Base-by-base conservation (phyloP, 1,140 invertebrate genomes). In the Alviniconcha marisindica region DNA sequence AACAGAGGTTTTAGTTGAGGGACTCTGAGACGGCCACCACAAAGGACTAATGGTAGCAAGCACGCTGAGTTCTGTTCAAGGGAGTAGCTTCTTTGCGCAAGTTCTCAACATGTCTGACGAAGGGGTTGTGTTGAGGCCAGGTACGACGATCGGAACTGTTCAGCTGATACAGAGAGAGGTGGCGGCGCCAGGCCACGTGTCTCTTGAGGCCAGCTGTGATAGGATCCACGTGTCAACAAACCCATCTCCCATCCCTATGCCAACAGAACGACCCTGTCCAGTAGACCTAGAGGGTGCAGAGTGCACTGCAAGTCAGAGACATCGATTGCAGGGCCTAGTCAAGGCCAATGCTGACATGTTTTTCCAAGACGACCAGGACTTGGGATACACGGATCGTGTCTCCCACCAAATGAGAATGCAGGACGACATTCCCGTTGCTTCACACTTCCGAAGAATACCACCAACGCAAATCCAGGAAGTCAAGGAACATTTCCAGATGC, bases 401-500 rank as follows among this genome's bases (percentile, higher is more conserved):
- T 38, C 33, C 15, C 60, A 81, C 66, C 40, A 24, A n/a, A 71
- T 71, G 0, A 33, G 66, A 12, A 24, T 81, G 1, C 14, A 44
- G 3, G 36, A 63, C 38, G 60, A 63, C 1, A 18, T 21, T n/a
- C 78, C 78, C 1, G 54, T 81, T 24, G 56, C 54, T 10, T 33
- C 15, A 38, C 4, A 15, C 2, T 5, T 14, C n/a, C 36, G 14
- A 28, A 28, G 5, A 18, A 81, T 81, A 14, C 56, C 40, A 7
- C 80, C 80, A 3, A 38, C 33, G 5, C 38, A 69, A 63, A 14
- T 33, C 10, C 10, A 81, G 10, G 66, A 71, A 40, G 80, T 69
- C 3, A 40, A 60, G 38, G 12, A 38, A 12, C 56, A 81, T 81
- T n/a, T 81, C 2, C 80, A 81, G 14, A 60, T 38, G 28, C 76